phyloP scores from a whole-genome alignment of 2,113 vertebrate species.

The Alectura lathami region DNA sequence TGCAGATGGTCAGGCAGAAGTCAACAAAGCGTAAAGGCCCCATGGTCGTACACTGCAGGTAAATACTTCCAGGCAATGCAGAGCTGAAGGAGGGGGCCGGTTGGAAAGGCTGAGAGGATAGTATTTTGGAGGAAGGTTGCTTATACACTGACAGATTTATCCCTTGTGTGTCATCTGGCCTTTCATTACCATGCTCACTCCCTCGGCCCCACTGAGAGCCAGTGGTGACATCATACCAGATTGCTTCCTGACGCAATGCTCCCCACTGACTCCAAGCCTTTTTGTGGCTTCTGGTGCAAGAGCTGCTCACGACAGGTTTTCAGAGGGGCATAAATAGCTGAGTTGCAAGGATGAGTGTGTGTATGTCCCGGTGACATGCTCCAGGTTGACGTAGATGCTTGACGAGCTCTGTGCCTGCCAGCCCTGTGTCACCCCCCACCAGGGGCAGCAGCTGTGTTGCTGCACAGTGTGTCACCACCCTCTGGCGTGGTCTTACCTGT shows the following conservation, averaged over 20 bases:
- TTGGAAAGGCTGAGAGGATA: neutral
- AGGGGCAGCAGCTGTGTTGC: neutral
- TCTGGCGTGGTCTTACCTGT: neutral
- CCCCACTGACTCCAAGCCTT: neutral
- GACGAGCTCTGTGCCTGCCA: neutral
- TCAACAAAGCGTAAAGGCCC: slow-evolving; percentile 86
- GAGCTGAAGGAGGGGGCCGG: neutral
- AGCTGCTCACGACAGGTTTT: neutral
- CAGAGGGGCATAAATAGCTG: neutral
- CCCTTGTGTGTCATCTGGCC: neutral
- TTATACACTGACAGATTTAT: neutral
- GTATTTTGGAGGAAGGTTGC: neutral
- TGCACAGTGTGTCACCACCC: neutral
- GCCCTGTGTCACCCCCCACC: neutral
- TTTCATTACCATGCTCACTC: neutral
- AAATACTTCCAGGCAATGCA: neutral
- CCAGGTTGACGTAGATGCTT: neutral
- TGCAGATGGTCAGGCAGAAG: slow-evolving; percentile 91
- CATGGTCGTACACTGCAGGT: slow-evolving; percentile 96
- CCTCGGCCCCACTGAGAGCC: neutral
- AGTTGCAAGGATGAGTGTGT: neutral
- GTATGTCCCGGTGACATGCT: neutral
- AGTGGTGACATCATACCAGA: neutral
- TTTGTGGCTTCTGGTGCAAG: neutral
- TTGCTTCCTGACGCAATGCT: neutral